Percentiles rank a stretch among this genome's conserved stretches.
These are phyloP conservation scores for Mellivora capensis DNA, from an alignment of 2,113 vertebrate species.

Conservation along the genomic window DNA sequence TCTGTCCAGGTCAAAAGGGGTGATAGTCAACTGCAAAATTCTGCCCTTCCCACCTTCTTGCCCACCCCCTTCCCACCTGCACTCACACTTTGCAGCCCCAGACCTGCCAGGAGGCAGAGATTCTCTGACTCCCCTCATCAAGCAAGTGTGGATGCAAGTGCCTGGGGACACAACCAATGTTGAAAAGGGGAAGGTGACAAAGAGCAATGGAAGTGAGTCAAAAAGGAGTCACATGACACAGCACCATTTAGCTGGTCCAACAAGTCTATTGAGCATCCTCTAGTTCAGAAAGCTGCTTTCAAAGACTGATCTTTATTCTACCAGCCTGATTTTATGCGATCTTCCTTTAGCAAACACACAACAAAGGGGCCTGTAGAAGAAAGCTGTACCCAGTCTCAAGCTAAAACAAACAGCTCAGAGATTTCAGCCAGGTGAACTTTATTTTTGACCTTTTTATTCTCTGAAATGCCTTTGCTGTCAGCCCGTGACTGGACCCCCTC, in stretches of 20 bases:
- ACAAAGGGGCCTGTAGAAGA: neutral
- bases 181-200: neutral
- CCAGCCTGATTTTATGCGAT: neutral
- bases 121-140: neutral
- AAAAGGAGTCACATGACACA: neutral
- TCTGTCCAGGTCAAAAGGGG: neutral
- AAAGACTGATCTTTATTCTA: neutral
- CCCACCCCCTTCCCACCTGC: accelerated
- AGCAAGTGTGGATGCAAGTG: neutral
- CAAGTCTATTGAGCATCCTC: neutral
- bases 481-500: neutral
- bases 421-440: neutral
- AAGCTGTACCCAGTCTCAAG: neutral
- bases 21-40: neutral
- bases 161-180: neutral
- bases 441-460: slow-evolving; percentile 43
- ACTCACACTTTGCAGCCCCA: neutral
- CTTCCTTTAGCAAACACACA: slow-evolving; percentile 30
- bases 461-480: neutral
- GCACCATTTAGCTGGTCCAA: neutral
- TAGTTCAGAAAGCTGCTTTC: neutral
- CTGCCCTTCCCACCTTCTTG: neutral
- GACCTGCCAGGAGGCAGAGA: neutral
- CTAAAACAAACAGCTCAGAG: neutral
- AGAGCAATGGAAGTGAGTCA: neutral